These are phyloP conservation scores for silkworm (Bombyx mori) DNA, from an alignment of 1,140 invertebrate genomes.

Conservation along the genomic window ASM3026992v2 NC_085133.1:8101501-8102000, in stretches of 20 bases:
- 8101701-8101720: conserved; percentile 31
- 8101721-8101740: conserved; percentile 67
- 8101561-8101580: too few species aligned
- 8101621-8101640: too few species aligned
- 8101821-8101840: conserved; percentile 21
- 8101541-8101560: too few species aligned
- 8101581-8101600: too few species aligned
- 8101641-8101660: neutral
- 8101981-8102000: conserved; percentile 1
- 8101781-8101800: conserved; percentile 26
- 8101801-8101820: conserved; percentile 65
- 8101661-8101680: conserved; percentile 10
- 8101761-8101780: too few species aligned
- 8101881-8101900: conserved; percentile 64
- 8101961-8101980: conserved; percentile 26
- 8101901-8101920: conserved; percentile 52
- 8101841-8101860: conserved; percentile 37
- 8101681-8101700: conserved; percentile 4
- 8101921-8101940: conserved; percentile 48
- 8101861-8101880: conserved; percentile 61
- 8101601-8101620: too few species aligned
- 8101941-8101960: conserved; percentile 47
- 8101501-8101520: too few species aligned
- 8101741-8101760: conserved; percentile 61
- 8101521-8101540: too few species aligned